A percentile compares a stretch with the other conserved stretches of the same genome.
These are phyloP conservation scores for Chesias legatella DNA, from an alignment of 2,888 invertebrate species.

Conservation along the genomic window DNA sequence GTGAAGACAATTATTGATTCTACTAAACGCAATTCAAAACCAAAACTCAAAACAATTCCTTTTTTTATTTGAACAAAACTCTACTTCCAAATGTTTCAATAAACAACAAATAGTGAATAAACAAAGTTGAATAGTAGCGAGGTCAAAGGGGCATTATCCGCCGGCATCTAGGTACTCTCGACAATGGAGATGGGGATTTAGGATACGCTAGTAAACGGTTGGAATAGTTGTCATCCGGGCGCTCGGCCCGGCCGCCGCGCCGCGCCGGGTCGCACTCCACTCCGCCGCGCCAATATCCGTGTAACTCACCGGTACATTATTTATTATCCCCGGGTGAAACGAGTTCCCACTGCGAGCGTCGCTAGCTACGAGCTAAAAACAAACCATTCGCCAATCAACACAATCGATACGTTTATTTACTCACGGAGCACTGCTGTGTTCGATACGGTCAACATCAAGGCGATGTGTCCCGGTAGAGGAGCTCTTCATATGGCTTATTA, in stretches of 20 bases:
- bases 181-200: conserved; percentile 50
- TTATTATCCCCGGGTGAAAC: conserved; percentile 15
- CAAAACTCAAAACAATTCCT: no score
- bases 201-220: conserved; percentile 50
- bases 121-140: conserved; percentile 17
- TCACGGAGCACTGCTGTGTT: background rate
- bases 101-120: conserved; percentile 11
- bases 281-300: conserved; percentile 21
- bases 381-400: conserved; percentile 7
- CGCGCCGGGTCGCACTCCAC: conserved; percentile 19
- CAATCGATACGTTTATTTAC: conserved; percentile 11
- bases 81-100: conserved; percentile 3
- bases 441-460: conserved; percentile 4
- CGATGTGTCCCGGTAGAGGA: background rate
- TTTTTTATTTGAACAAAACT: no score
- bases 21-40: no score
- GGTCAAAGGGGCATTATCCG: conserved; percentile 37
- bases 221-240: conserved; percentile 57
- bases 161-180: conserved; percentile 35
- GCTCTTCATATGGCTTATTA: no score
- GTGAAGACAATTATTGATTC: no score
- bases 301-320: conserved; percentile 20
- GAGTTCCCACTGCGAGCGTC: conserved; percentile 10
- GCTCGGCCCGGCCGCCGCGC: conserved; percentile 17
- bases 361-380: conserved; percentile 2